Base-by-base conservation (phyloP, 2,113 vertebrate genomes). In the Sminthopsis crassicaudata region DNA sequence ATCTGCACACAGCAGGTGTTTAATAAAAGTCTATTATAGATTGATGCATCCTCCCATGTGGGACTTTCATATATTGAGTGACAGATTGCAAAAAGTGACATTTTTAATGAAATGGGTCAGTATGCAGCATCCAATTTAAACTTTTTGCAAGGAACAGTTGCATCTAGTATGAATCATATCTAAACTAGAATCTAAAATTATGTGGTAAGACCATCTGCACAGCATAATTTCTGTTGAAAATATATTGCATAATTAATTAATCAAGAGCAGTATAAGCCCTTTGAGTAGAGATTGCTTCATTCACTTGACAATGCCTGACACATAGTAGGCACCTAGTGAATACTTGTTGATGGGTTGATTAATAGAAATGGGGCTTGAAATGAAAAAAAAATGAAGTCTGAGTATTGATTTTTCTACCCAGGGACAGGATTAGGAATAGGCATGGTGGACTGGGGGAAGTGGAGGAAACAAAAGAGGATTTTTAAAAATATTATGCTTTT, bases 141-240 rank as follows among this genome's bases (percentile, higher is more conserved):
- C 93, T 97, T 96, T 91, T 95, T 94, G 42, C 95, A 30, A 48
- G 24, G 10, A 97, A 90, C 50, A 89, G 84, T 95, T 93, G 57
- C 89, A 95, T 91, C 48, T 46, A 84, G n/a, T 96, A 52, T 97
- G 96, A 98, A 94, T 97, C 94, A 97, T 94, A 55, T 92, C 94
- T 93, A 95, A 90, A 93, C 53, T 94, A 96, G 48, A 96, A 53
- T 53, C 91, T 97, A 96, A 97, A 97, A 96, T 96, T 95, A 96
- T 90, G 94, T 53, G 90, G 96, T 91, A 91, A 97, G 96, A 53
- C 95, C 95, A 97, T 97, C 97, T 98, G 95, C 30, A 97, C 91
- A 94, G 76, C 84, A 92, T 90, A 90, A 84, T 42, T 84, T 42
- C 48, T 96, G 55, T 93, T 84, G 94, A 96, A 97, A 96, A 97